Evolutionary conservation across 2,888 invertebrate genomes (phyloP).

Genomic region (Pardosa pseudoannulata): DNA sequence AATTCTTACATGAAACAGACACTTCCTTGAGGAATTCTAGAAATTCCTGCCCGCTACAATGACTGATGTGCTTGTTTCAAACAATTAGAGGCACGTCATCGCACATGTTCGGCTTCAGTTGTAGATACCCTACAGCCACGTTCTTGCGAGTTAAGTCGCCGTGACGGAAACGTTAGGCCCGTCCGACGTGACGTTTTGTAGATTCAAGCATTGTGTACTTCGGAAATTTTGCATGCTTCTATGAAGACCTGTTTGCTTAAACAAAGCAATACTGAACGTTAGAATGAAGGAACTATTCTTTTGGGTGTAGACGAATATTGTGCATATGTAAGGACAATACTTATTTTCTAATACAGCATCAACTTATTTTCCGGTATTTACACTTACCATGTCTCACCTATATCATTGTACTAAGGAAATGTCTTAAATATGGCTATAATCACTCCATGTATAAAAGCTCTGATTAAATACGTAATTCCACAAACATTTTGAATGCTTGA

Average conservation of each 20-base stretch:
- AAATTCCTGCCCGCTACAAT: conserved; percentile 19
- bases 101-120: conserved; percentile 29
- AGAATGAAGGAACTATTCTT: too few relatives aligned
- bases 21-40: not conserved
- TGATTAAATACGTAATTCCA: too few relatives aligned
- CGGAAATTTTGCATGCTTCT: not conserved
- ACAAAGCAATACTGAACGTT: too few relatives aligned
- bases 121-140: not conserved
- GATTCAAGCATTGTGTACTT: not conserved
- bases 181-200: not conserved
- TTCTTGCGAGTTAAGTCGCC: conserved; percentile 6
- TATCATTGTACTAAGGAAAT: too few relatives aligned
- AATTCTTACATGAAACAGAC: not conserved
- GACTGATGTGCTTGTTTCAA: conserved; percentile 11
- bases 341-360: too few relatives aligned
- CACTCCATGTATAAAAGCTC: too few relatives aligned
- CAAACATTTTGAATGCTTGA: too few relatives aligned
- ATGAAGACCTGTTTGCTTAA: not conserved
- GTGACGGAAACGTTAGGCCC: not conserved
- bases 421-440: too few relatives aligned
- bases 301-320: too few relatives aligned
- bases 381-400: too few relatives aligned
- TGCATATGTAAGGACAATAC: too few relatives aligned
- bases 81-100: conserved; percentile 22
- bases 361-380: too few relatives aligned